Percentiles rank a stretch among this genome's conserved stretches.
These are phyloP conservation scores for Monoplex corrugatus DNA, from an alignment of 2,888 invertebrate species.

Conservation along the genomic window DNA sequence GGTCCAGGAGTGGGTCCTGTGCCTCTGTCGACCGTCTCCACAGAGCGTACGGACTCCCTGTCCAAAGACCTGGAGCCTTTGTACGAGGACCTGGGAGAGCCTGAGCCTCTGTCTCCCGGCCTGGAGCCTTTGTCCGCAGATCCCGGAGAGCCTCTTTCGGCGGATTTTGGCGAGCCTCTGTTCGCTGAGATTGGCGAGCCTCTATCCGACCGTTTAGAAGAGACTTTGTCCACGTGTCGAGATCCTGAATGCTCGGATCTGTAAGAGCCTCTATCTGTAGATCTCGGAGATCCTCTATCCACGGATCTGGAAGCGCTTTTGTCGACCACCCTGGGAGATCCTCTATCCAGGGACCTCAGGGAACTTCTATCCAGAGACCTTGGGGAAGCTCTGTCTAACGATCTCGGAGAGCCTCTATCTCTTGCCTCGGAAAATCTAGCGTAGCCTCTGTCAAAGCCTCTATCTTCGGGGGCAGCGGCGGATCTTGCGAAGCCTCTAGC, in stretches of 20 bases:
- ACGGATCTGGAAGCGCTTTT: not conserved
- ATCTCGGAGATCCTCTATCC: conserved; percentile 45
- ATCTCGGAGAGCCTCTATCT: not conserved
- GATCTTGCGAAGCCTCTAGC: too few relatives aligned
- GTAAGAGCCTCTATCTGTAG: not conserved
- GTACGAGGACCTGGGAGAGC: not conserved
- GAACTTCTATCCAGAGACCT: not conserved
- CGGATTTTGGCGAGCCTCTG: not conserved
- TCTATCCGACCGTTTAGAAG: not conserved
- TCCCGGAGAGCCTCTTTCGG: not conserved
- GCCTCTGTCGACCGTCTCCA: conserved; percentile 80
- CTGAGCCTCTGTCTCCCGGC: not conserved
- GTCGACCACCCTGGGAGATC: not conserved
- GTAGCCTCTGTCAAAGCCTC: not conserved
- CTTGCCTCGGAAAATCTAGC: not conserved
- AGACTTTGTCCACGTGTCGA: not conserved
- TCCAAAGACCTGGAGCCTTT: not conserved
- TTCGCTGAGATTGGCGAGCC: not conserved
- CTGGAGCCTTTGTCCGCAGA: not conserved
- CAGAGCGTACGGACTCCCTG: conserved; percentile 52
- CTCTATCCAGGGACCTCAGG: not conserved
- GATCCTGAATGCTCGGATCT: not conserved
- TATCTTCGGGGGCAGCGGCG: not conserved
- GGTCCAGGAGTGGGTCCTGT: conserved; percentile 80
- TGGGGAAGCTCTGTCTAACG: not conserved